These are phyloP conservation scores for Ganaspis brasiliensis DNA, from an alignment of 2,888 invertebrate species.

Conservation along the genomic window DNA sequence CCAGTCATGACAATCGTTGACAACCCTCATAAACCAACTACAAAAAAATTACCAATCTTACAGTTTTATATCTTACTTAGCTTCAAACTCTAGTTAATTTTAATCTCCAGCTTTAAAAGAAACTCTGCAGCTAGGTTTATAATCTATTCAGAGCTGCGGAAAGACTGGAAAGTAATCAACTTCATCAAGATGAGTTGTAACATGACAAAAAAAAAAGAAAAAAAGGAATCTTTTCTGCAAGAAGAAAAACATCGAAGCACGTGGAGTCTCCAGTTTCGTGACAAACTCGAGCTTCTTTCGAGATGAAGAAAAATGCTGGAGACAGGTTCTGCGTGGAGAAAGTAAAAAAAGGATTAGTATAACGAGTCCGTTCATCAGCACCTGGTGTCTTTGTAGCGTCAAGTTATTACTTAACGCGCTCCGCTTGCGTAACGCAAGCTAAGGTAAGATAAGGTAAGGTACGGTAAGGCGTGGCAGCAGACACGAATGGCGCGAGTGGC, in stretches of 20 bases:
- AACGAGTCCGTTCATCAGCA: constrained; percentile 55
- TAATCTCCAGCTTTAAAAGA: too few relatives aligned
- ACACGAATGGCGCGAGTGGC: constrained; percentile 62
- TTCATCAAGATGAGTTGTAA: too few relatives aligned
- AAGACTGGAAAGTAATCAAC: too few relatives aligned
- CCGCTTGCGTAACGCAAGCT: constrained; percentile 57
- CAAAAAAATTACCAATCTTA: not conserved
- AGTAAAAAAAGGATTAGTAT: constrained; percentile 26
- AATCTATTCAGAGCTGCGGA: too few relatives aligned
- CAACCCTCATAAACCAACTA: constrained; percentile 18
- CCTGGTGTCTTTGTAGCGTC: constrained; percentile 58
- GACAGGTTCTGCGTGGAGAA: constrained; percentile 2
- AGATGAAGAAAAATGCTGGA: constrained; percentile 22
- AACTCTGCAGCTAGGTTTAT: too few relatives aligned
- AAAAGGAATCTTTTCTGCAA: not conserved
- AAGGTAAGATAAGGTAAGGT: constrained; percentile 35
- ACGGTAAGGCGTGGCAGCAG: constrained; percentile 53
- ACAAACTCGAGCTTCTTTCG: not conserved
- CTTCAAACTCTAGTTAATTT: too few relatives aligned
- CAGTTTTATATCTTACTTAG: constrained; percentile 12
- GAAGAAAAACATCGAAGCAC: constrained; percentile 3
- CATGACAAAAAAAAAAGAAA: too few relatives aligned
- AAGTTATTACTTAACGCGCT: constrained; percentile 61
- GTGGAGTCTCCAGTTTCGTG: constrained; percentile 7
- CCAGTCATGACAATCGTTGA: constrained; percentile 15